phyloP scores from a whole-genome alignment of 2,113 vertebrate genomes.

The Caranx ignobilis region DNA sequence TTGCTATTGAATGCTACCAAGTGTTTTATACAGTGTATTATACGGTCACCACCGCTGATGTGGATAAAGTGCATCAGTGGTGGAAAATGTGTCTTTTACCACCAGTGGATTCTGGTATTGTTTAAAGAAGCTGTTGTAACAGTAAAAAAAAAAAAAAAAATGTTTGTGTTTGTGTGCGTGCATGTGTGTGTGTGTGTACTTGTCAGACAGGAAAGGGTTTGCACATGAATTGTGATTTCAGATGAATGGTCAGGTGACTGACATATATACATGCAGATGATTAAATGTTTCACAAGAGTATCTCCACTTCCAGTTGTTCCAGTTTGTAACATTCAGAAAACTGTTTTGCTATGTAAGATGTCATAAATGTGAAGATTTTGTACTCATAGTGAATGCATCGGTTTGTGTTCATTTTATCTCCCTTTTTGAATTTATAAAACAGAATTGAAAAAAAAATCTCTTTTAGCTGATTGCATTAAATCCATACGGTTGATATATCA shows the following conservation, averaged over 20 bases:
- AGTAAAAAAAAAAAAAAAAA: not conserved
- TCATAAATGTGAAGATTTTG: conserved; percentile 59
- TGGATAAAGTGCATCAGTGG: conserved; percentile 9
- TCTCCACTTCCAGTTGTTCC: conserved; percentile 16
- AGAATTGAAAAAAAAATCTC: not conserved
- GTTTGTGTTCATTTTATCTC: conserved; percentile 3
- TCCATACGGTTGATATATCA: not conserved
- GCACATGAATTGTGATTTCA: not conserved
- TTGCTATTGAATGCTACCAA: conserved; percentile 51
- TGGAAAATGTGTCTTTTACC: conserved; percentile 20
- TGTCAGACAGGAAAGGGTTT: not conserved
- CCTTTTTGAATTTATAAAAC: not conserved
- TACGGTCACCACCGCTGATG: conserved; percentile 6
- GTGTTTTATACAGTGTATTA: conserved; percentile 55
- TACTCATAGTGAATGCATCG: conserved; percentile 22
- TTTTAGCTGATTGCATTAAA: not conserved
- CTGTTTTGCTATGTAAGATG: conserved; percentile 29
- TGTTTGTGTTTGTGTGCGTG: no score
- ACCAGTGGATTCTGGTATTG: conserved; percentile 14
- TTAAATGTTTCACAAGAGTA: conserved; percentile 20
- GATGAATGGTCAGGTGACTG: not conserved
- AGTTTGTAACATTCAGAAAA: conserved; percentile 3
- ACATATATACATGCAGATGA: not conserved
- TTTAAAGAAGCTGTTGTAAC: conserved; percentile 17
- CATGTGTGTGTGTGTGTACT: not conserved